These are phyloP conservation scores for Gymnoscopelus braueri DNA, from an alignment of 2,797 vertebrate genomes.

Conservation along the genomic window DNA sequence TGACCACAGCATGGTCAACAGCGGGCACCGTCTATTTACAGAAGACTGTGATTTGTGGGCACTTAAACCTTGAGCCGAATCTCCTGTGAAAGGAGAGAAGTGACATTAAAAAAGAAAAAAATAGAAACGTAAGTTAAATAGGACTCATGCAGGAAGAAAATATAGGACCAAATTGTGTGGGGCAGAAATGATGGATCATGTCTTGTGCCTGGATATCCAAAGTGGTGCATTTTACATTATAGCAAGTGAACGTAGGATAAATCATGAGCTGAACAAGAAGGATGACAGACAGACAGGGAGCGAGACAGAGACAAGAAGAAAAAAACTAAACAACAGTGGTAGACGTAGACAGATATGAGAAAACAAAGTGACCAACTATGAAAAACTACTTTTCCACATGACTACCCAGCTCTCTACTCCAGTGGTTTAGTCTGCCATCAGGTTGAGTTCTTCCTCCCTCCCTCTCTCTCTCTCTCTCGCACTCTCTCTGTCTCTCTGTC, in stretches of 20 bases:
- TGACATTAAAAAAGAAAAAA: no score
- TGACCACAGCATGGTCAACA: conserved; percentile 71
- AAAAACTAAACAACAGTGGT: conserved; percentile 6
- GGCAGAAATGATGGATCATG: conserved; percentile 31
- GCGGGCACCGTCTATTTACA: conserved; percentile 78
- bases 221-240: conserved; percentile 27
- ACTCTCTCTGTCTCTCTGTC: conserved; percentile 56
- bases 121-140: conserved; percentile 45
- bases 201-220: conserved; percentile 12
- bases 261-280: neutral
- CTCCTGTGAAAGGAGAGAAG: conserved; percentile 47
- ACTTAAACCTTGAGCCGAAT: conserved; percentile 68
- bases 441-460: conserved; percentile 51
- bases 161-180: conserved; percentile 26
- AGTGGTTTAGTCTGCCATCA: conserved; percentile 50
- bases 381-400: conserved; percentile 49
- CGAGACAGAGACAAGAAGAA: neutral
- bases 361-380: conserved; percentile 15
- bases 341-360: conserved; percentile 23
- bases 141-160: conserved; percentile 42
- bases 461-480: conserved; percentile 53
- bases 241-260: conserved; percentile 25
- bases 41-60: conserved; percentile 78
- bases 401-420: conserved; percentile 50
- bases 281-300: neutral